A percentile compares a stretch with the other conserved stretches of the same genome.
Conservation (phyloP, 2,797 vertebrate genomes). For the Leptodon cayanensis region DNA sequence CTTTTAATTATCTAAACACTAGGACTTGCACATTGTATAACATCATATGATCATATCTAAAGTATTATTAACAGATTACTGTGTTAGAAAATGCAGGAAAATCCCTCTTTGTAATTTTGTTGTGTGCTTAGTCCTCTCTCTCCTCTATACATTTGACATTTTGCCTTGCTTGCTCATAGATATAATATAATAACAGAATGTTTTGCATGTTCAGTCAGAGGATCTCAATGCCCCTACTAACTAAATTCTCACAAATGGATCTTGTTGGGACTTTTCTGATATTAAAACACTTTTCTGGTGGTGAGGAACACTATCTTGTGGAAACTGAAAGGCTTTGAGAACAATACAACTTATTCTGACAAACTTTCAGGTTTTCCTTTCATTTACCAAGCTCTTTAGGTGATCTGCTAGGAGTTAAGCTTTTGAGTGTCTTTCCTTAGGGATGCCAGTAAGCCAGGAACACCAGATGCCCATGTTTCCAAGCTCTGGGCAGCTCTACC, state of each 20-base stretch:
- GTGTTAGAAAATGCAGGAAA: neutral
- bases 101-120: neutral
- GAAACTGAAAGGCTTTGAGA: neutral
- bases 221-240: neutral
- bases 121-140: neutral
- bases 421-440: neutral
- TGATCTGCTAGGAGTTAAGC: rapidly evolving
- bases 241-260: neutral
- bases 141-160: neutral
- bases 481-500: neutral
- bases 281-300: neutral
- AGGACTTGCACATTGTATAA: conserved; percentile 16
- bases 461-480: neutral
- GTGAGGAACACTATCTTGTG: neutral
- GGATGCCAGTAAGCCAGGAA: neutral
- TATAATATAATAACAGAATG: neutral
- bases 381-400: neutral
- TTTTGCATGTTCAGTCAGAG: neutral
- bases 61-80: conserved; percentile 24
- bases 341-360: neutral
- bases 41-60: conserved; percentile 24
- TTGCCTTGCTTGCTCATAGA: neutral
- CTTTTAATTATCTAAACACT: conserved; percentile 49
- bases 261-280: neutral
- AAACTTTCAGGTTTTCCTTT: neutral